Evolutionary conservation across 2,113 vertebrate species (phyloP).

Genomic region (Varanus komodoensis): DNA sequence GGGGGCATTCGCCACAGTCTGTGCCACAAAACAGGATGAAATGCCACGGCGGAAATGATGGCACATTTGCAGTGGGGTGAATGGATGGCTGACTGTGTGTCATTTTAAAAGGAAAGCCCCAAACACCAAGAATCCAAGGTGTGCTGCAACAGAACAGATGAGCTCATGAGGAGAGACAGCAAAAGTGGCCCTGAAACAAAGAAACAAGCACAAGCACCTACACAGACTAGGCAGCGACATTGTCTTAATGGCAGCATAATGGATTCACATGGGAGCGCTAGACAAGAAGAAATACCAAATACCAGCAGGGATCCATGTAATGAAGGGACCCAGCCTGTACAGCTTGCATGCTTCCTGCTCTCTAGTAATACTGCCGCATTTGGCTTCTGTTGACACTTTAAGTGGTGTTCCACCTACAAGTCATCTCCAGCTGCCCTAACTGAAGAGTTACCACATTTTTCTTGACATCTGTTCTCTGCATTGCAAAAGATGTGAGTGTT

Average conservation of each 20-base stretch:
- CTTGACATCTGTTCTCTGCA: background rate
- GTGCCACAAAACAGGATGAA: background rate
- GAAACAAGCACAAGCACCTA: background rate
- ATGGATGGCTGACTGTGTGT: background rate
- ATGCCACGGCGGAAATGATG: background rate
- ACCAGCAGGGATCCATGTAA: background rate
- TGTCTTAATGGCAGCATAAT: background rate
- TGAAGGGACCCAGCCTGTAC: background rate
- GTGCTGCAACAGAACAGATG: background rate
- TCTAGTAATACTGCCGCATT: background rate
- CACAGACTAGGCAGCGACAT: too few relatives aligned
- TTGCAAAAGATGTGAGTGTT: background rate
- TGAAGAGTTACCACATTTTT: background rate
- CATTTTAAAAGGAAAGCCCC: too few relatives aligned
- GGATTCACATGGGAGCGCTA: background rate
- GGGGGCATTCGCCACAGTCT: background rate
- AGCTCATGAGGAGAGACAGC: background rate
- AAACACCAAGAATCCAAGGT: background rate
- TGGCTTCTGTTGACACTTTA: background rate
- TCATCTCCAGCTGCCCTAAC: too few relatives aligned
- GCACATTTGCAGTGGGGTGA: background rate
- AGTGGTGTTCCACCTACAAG: background rate
- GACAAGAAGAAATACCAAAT: background rate
- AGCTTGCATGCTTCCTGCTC: background rate
- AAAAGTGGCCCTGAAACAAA: background rate